Conservation (phyloP, 2,888 invertebrate species). For the Apamea sordens region DNA sequence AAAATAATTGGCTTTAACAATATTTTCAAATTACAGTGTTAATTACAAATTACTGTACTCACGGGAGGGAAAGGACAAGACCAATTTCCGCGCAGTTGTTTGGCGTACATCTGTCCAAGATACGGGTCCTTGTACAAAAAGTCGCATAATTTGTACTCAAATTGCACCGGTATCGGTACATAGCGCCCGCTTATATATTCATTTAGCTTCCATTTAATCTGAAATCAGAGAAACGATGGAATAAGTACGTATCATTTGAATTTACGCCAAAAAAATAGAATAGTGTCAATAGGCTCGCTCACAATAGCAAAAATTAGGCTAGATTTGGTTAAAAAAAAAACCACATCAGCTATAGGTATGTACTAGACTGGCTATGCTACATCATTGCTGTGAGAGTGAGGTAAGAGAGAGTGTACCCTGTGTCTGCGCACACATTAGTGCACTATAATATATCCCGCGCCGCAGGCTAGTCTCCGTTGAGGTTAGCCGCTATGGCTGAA, state of each 20-base stretch:
- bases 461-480: too few species aligned
- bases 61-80: conserved; percentile 48
- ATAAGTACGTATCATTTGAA: neutral
- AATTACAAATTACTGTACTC: too few species aligned
- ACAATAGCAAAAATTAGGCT: neutral
- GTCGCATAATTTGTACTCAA: conserved; percentile 49
- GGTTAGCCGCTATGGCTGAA: too few species aligned
- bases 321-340: neutral
- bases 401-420: too few species aligned
- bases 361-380: neutral
- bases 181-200: conserved; percentile 46
- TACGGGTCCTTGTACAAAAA: conserved; percentile 48
- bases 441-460: too few species aligned
- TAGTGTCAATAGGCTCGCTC: neutral
- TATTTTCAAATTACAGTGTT: neutral
- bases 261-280: neutral
- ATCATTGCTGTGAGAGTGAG: neutral
- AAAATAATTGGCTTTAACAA: neutral
- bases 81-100: conserved; percentile 46
- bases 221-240: conserved; percentile 16
- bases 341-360: neutral
- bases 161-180: conserved; percentile 30
- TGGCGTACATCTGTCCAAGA: conserved; percentile 43
- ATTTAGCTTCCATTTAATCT: conserved; percentile 45
- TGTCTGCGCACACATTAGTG: neutral